Percentiles rank a stretch among this genome's conserved stretches.
Evolutionary conservation across 2,888 invertebrate genomes (phyloP).

Genomic region (Magallana nippona): DNA sequence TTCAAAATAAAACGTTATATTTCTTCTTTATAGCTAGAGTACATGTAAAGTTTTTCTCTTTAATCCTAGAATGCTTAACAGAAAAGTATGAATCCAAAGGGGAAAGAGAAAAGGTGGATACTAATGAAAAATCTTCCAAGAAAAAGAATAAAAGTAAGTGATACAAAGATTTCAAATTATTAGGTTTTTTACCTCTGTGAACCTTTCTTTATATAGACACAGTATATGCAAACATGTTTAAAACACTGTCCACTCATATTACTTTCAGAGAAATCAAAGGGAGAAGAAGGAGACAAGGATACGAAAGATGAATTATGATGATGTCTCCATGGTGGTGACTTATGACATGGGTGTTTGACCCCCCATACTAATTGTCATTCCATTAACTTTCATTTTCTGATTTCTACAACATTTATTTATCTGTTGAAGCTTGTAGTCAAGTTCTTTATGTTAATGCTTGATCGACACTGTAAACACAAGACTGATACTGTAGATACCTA

Average conservation of each 20-base stretch:
- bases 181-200: too few species aligned
- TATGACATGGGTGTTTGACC: too few species aligned
- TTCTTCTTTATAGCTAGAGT: background rate
- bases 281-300: conserved; percentile 36
- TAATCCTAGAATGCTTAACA: conserved; percentile 56
- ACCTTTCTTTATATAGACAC: too few species aligned
- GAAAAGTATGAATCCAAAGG: conserved; percentile 58
- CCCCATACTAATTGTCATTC: too few species aligned
- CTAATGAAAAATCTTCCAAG: conserved; percentile 41
- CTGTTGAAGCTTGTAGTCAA: too few species aligned
- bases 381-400: too few species aligned
- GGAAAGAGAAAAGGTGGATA: conserved; percentile 47
- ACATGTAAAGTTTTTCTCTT: background rate
- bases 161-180: background rate
- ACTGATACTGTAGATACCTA: too few species aligned
- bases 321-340: background rate
- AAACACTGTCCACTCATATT: background rate
- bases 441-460: too few species aligned
- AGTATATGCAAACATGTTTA: too few species aligned
- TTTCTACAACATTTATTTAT: too few species aligned
- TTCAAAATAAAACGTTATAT: too few species aligned
- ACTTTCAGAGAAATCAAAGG: conserved; percentile 44
- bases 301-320: background rate
- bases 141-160: conserved; percentile 33
- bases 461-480: too few species aligned